Conservation (phyloP, 2,797 vertebrate species). For the Capromys pilorides region DNA sequence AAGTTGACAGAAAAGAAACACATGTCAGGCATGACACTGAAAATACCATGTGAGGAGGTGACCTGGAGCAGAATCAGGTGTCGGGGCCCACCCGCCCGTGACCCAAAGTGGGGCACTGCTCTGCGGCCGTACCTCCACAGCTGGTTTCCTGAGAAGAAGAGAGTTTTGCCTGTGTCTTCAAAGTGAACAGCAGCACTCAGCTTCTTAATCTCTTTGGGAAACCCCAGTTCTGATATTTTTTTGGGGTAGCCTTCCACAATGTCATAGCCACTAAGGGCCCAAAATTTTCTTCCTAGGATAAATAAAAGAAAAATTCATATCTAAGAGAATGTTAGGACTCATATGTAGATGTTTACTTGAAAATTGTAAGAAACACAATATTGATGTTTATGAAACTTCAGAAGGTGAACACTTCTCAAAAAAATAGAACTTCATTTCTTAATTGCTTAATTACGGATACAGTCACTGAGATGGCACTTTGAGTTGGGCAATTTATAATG, state of each 20-base stretch:
- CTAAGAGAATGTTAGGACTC: not conserved
- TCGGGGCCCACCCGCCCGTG: not conserved
- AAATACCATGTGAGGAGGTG: not conserved
- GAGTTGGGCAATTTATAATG: not conserved
- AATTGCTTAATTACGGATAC: not conserved
- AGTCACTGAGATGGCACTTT: conserved; percentile 1
- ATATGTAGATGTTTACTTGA: not conserved
- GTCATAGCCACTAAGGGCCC: conserved; percentile 95
- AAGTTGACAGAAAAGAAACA: not conserved
- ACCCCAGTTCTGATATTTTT: conserved; percentile 94
- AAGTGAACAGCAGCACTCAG: conserved; percentile 94
- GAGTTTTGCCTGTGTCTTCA: conserved; percentile 90
- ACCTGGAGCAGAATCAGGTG: not conserved
- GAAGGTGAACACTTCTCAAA: not conserved
- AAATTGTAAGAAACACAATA: conserved; percentile 14
- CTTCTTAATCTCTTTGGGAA: conserved; percentile 91
- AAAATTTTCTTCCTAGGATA: conserved; percentile 92
- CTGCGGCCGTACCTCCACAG: conserved; percentile 92
- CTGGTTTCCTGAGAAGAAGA: conserved; percentile 93
- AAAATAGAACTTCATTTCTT: not conserved
- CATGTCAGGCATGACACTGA: not conserved
- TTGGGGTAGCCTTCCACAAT: conserved; percentile 94
- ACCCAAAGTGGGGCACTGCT: not conserved
- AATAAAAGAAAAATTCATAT: conserved; percentile 48
- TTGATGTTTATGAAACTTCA: conserved; percentile 13